Evolutionary conservation across 1,140 invertebrate species (phyloP).

Genomic region (Galleria mellonella): DNA sequence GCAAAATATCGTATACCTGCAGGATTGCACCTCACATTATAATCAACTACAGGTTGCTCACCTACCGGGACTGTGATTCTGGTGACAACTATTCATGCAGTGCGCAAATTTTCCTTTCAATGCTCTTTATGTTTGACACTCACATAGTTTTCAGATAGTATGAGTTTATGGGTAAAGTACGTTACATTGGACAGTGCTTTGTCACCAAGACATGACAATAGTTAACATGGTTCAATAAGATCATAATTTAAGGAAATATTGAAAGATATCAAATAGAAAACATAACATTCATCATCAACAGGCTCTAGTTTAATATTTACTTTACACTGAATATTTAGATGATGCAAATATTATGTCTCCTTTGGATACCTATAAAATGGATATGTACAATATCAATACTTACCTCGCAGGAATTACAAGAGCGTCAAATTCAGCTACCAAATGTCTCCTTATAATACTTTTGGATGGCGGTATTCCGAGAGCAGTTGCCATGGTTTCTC

Average conservation of each 20-base stretch:
- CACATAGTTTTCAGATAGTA: neutral
- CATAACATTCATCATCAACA: constrained; percentile 18
- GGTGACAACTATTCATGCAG: constrained; percentile 49
- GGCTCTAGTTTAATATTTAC: too few relatives aligned
- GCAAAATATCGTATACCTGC: constrained; percentile 87
- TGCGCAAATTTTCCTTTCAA: constrained; percentile 19
- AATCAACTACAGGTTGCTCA: constrained; percentile 66
- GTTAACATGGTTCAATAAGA: neutral
- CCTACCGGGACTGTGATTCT: constrained; percentile 41
- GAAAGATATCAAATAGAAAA: constrained; percentile 8
- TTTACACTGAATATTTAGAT: neutral
- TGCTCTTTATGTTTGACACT: neutral
- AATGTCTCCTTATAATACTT: constrained; percentile 93
- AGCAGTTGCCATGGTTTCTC: constrained; percentile 94
- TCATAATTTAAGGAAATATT: neutral
- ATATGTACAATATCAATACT: constrained; percentile 19
- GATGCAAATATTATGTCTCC: constrained; percentile 25
- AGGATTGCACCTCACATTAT: constrained; percentile 72
- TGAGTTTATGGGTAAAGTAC: neutral
- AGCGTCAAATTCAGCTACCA: constrained; percentile 91
- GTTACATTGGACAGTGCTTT: constrained; percentile 11
- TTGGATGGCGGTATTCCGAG: constrained; percentile 94
- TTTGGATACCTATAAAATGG: constrained; percentile 3
- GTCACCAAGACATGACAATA: constrained; percentile 5
- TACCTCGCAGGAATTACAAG: constrained; percentile 94